Conservation (phyloP, 2,888 invertebrate genomes). For the Villa cingulata region DNA sequence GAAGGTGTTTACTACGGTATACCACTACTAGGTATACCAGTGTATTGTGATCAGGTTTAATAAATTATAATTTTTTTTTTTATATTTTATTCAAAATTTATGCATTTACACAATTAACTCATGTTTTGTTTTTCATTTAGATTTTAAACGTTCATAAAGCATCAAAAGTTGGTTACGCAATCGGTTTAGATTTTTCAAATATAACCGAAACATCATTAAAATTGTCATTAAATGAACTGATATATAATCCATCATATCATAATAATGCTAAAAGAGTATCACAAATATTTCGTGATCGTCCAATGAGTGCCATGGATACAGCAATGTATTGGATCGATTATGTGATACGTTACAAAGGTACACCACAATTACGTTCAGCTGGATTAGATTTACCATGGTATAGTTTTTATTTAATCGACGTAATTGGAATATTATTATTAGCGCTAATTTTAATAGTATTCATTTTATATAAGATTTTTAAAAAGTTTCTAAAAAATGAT, state of each 20-base stretch:
- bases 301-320: constrained; percentile 25
- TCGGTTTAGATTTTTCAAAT: constrained; percentile 27
- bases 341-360: constrained; percentile 34
- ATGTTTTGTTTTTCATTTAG: too few relatives aligned
- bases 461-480: too few relatives aligned
- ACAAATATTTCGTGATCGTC: constrained; percentile 32
- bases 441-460: not conserved
- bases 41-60: constrained; percentile 35
- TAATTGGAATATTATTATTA: constrained; percentile 17
- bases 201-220: constrained; percentile 25
- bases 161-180: constrained; percentile 28
- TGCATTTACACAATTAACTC: too few relatives aligned
- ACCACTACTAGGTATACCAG: constrained; percentile 37
- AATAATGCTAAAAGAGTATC: constrained; percentile 27
- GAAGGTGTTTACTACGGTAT: constrained; percentile 35
- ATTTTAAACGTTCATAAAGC: constrained; percentile 31
- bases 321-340: constrained; percentile 38
- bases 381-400: constrained; percentile 31
- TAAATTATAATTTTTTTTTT: constrained; percentile 9
- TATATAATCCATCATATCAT: constrained; percentile 30
- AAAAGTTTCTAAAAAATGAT: too few relatives aligned
- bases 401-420: constrained; percentile 32
- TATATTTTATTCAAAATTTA: constrained; percentile 3
- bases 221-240: constrained; percentile 28
- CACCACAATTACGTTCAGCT: constrained; percentile 29